Percentiles rank a stretch among this genome's conserved stretches.
Evolutionary conservation across 1,140 invertebrate genomes (phyloP).

Genomic region (Aplysia californica): DNA sequence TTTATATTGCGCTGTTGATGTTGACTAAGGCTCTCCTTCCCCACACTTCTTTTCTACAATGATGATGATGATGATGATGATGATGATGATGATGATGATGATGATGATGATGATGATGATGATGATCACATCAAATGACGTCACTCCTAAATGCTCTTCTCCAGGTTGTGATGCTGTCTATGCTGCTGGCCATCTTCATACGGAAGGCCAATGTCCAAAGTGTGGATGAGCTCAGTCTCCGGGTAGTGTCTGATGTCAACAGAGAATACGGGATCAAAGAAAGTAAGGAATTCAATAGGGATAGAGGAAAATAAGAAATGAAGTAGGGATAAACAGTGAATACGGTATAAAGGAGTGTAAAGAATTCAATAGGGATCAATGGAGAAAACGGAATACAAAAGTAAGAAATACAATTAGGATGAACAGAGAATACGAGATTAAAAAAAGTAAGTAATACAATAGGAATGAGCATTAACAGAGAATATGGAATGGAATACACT

Average conservation of each 20-base stretch:
- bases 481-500: no score
- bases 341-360: no score
- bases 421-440: no score
- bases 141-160: background rate
- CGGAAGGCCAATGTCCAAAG: slow-evolving; percentile 31
- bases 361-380: no score
- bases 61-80: background rate
- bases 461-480: no score
- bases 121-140: no score
- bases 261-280: slow-evolving; percentile 34
- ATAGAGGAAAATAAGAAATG: no score
- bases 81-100: background rate
- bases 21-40: background rate
- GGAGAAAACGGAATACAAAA: no score
- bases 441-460: no score
- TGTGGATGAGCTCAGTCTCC: slow-evolving; percentile 22
- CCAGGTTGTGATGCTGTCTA: slow-evolving; percentile 3
- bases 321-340: no score
- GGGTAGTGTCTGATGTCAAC: slow-evolving; percentile 31
- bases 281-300: slow-evolving; percentile 15
- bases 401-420: no score
- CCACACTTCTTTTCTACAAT: background rate
- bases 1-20: no score
- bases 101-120: background rate
- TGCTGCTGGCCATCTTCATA: slow-evolving; percentile 27